Evolutionary conservation across 2,797 vertebrate species (phyloP), one percentile per base, ranked within the genome.

Genomic region (Lepus townsendii): DNA sequence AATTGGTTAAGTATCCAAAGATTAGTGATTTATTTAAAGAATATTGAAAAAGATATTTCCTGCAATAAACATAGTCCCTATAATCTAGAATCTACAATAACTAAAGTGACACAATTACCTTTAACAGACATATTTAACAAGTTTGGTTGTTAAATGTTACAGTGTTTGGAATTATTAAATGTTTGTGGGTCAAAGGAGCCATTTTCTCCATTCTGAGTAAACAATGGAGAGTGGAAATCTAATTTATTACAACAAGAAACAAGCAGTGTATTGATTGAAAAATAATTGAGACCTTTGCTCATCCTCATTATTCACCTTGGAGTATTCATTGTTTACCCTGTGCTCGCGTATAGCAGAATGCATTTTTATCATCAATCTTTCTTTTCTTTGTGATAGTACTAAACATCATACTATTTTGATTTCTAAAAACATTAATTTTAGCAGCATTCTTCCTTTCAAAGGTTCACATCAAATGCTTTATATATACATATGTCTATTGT

Each of bases 1-100:
- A 47, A 9, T 76, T n/a, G 42, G 30, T 88, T 91, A 80, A 79
- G 71, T 83, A 88, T 88, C 19, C 27, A 82, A 90, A 92, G 14
- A 27, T 19, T 77, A 83, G 72, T 79, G 7, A 78, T 72, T 89
- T 87, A 32, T 76, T 91, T 80, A 82, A 84, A 76, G 52, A 88
- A 88, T 82, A 91, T 66, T 82, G 83, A 87, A 82, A 91, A 75
- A 57, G 17, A 78, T 83, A 88, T 63, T 90, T 95, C 32, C 30
- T 54, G 54, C 19, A 83, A 52, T 66, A 77, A 90, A 77, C 11
- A 14, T 42, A 83, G 42, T 83, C 32, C 54, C 42, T 75, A 90
- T 22, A 86, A 83, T 88, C 22, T 79, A 47, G 30, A 87, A 26
- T 83, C 2, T 68, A 63, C 16, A 84, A 57, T 87, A 90, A 78